Conservation (phyloP, 1,140 invertebrate genomes). For the Sitophilus oryzae region DNA sequence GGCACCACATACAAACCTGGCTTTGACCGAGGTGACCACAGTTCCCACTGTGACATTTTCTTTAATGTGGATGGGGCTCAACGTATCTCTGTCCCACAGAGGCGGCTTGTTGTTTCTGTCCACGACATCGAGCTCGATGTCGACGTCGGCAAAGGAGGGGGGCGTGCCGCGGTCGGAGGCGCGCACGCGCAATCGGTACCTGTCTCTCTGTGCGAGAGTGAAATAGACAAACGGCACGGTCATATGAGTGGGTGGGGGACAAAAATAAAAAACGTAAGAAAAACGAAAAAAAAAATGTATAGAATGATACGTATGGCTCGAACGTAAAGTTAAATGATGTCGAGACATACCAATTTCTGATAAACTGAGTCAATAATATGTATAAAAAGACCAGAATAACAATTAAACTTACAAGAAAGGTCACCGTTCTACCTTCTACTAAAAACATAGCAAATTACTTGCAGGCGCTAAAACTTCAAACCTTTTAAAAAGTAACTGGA, state of each 20-base stretch:
- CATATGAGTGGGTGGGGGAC: conserved; percentile 36
- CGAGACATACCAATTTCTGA: not conserved
- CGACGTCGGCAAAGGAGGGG: conserved; percentile 85
- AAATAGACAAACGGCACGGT: conserved; percentile 25
- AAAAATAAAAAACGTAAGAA: conserved; percentile 36
- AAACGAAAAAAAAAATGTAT: conserved; percentile 39
- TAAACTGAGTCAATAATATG: not conserved
- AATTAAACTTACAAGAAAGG: too few relatives aligned
- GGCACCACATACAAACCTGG: conserved; percentile 78
- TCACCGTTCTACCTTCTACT: too few relatives aligned
- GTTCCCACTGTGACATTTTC: conserved; percentile 97
- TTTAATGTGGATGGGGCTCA: conserved; percentile 92
- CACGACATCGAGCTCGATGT: conserved; percentile 94
- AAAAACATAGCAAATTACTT: too few relatives aligned
- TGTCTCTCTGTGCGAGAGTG: conserved; percentile 71
- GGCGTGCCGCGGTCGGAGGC: conserved; percentile 86
- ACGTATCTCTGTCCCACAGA: conserved; percentile 86
- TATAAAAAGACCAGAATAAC: too few relatives aligned
- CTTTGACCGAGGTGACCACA: conserved; percentile 92
- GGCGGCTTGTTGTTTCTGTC: conserved; percentile 97
- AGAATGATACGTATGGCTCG: conserved; percentile 11
- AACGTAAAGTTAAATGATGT: conserved; percentile 16
- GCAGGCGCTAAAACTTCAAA: too few relatives aligned
- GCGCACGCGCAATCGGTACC: conserved; percentile 87
- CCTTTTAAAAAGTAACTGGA: too few relatives aligned